Base-by-base conservation (phyloP, 92 coral and sea anemone genomes). In the Siderastrea radians region DNA sequence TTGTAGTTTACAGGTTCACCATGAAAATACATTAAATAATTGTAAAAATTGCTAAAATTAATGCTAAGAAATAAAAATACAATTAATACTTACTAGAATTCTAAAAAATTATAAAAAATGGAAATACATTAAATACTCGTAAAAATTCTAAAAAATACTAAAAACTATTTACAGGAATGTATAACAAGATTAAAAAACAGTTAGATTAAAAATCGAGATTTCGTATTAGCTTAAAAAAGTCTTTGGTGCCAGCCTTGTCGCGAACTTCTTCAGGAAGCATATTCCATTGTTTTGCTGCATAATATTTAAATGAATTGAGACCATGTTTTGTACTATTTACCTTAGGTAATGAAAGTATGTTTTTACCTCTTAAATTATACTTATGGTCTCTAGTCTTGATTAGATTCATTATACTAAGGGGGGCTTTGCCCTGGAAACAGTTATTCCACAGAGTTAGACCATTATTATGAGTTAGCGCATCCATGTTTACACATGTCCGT, bases 311-410 rank as follows among this genome's bases (percentile, higher is more conserved):
- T 48, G 88, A 53, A 44, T 84, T 84, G 17, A 84, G 83, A 68
- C 89, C 84, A 53, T 85, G 46, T 65, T 85, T 85, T 54, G 89
- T 62, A 51, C 71, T 74, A 60, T 76, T 85, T 67, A 85, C 89
- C 66, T 62, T 75, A 46, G 84, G 89, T 62, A 85, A 54, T 38
- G 72, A 19, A 51, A 85, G 55, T n/a, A 75, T 62, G 71, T 74
- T 74, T 47, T 62, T 46, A 15, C 89, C 77, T 74, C 84, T 85
- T 85, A 85, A 68, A 77, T 75, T 85, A 50, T 75, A 85, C 63
- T 52, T 52, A 8, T 52, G 57, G 57, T 52, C 57, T 52, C 57
- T 52, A 52, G 57, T 52, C 57, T 52, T 52, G 8, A 52, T 52
- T 52, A 52, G 57, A 52, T 52, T 52, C 57, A 52, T 52, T 52